A percentile compares a stretch with the other conserved stretches of the same genome.
phyloP scores from a whole-genome alignment of 35 echinoderm and acorn worm genomes.

The Hemicentrotus pulcherrimus region DNA sequence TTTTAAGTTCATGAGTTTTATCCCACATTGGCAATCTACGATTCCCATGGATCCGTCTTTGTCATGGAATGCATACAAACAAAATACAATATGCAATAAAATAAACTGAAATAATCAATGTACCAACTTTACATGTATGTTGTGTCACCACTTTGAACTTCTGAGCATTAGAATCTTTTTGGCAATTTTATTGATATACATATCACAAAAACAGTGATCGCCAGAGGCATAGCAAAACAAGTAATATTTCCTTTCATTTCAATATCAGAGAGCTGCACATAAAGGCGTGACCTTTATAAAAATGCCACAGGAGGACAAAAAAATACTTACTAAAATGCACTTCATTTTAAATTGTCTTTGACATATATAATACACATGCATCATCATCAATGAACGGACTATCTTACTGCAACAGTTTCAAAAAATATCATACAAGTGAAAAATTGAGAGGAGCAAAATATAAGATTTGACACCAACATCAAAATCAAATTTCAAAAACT shows the following conservation, averaged over 20 bases:
- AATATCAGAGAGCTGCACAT: conserved; percentile 41
- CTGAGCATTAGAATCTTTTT: conserved; percentile 24
- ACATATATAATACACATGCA: conserved; percentile 32
- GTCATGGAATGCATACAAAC: conserved; percentile 37
- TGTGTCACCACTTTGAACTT: conserved; percentile 11
- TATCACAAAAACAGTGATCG: conserved; percentile 46
- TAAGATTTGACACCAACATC: not conserved
- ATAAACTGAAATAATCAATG: not conserved
- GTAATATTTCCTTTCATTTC: conserved; percentile 45
- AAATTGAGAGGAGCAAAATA: not conserved
- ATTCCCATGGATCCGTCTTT: not conserved
- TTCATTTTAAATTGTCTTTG: conserved; percentile 32
- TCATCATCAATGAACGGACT: not conserved
- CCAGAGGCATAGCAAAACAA: conserved; percentile 40
- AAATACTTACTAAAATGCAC: conserved; percentile 52
- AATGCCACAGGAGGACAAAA: conserved; percentile 40
- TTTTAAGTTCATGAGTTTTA: conserved; percentile 25
- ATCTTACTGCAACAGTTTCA: conserved; percentile 25
- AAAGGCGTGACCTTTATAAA: conserved; percentile 32
- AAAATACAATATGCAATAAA: not conserved
- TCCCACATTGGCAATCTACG: conserved; percentile 20
- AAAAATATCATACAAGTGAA: conserved; percentile 44
- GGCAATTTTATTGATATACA: conserved; percentile 41
- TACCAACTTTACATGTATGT: conserved; percentile 12
- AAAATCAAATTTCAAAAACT: conserved; percentile 33